Evolutionary conservation across 2,797 vertebrate genomes (phyloP), one percentile per base, ranked within the genome.

Genomic region (Hippocampus kuda): DNA sequence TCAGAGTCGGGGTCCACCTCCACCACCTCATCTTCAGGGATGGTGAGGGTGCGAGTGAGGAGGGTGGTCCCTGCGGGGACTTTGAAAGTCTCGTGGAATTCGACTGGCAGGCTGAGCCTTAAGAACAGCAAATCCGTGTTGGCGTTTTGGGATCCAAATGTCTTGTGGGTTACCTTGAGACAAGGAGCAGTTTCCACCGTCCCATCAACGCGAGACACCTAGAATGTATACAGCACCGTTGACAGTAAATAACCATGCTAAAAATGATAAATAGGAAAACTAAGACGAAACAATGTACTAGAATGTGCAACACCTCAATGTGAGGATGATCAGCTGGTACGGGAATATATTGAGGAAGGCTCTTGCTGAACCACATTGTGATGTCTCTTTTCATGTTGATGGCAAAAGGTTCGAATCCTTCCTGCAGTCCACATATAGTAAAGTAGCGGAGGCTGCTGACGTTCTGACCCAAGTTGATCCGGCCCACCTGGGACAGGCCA

Each of bases 351-450:
- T 98, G 95, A 0, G 95, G 95, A 65, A 97, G 91, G 81, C 94
- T 95, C 84, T 98, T 98, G 90, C 94, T 97, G 85, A 98, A 97
- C 95, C 95, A 98, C 88, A 94, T 94, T 67, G 95, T 94, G 73
- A 97, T 94, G 38, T 94, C 93, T 62, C 95, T 88, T 87, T 97
- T 95, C 92, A 94, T 98, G 86, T 98, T 98, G 79, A 98, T 93
- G 44, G 94, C 94, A 38, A 98, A 98, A 0, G 95, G 95, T 73
- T 98, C 95, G 42, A 95, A 98, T 70, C 95, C 95, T 83, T 98
- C 95, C 81, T 98, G 95, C 68, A 98, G 91, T 46, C 95, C 95
- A 7, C 95, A 97, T 87, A 98, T 98, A 79, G 94, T 92, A 74
- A 98, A 98, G 83, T 90, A 98, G 6, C 89, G 86, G 68, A 98